Percentiles rank a stretch among this genome's conserved stretches.
Conservation (phyloP, 2,888 invertebrate genomes). For the Scaptomyza reducta region DNA sequence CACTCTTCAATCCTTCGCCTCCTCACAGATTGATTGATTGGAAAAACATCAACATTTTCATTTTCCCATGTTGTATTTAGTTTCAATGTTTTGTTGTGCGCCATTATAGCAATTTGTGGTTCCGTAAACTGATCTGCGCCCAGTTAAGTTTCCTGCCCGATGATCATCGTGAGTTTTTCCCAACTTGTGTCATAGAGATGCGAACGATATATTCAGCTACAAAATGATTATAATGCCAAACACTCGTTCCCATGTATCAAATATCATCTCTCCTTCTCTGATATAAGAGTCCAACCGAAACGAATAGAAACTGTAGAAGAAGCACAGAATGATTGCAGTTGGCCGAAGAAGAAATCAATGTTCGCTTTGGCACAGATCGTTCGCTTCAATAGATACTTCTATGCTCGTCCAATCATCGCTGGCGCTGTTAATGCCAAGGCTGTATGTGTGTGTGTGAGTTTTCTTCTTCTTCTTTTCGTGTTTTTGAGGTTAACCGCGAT, state of each 20-base stretch:
- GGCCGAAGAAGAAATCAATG: slow-evolving; percentile 3
- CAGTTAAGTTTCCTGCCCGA: slow-evolving; percentile 8
- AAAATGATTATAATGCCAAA: slow-evolving; percentile 1
- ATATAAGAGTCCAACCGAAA: slow-evolving; percentile 8
- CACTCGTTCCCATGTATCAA: slow-evolving; percentile 1
- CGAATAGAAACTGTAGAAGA: background rate
- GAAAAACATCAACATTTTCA: background rate
- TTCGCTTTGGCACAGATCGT: slow-evolving; percentile 23
- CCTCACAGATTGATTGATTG: slow-evolving; percentile 6
- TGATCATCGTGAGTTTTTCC: background rate
- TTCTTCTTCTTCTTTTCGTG: slow-evolving; percentile 14
- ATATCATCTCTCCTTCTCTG: slow-evolving; percentile 1
- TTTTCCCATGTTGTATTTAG: slow-evolving; percentile 2
- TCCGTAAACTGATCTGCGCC: slow-evolving; percentile 21
- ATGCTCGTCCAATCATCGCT: background rate
- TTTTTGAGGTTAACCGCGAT: slow-evolving; percentile 62
- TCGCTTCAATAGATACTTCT: slow-evolving; percentile 44
- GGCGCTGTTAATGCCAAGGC: slow-evolving; percentile 28
- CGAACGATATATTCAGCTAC: slow-evolving; percentile 3
- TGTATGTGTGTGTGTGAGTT: background rate
- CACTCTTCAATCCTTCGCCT: background rate
- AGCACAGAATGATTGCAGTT: slow-evolving; percentile 14
- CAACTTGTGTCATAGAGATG: background rate
- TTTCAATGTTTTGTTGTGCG: background rate
- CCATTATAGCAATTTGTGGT: slow-evolving; percentile 4